Percentiles rank a stretch among this genome's conserved stretches.
Conservation (phyloP, 2,888 invertebrate species). For the Catocala fraxini region DNA sequence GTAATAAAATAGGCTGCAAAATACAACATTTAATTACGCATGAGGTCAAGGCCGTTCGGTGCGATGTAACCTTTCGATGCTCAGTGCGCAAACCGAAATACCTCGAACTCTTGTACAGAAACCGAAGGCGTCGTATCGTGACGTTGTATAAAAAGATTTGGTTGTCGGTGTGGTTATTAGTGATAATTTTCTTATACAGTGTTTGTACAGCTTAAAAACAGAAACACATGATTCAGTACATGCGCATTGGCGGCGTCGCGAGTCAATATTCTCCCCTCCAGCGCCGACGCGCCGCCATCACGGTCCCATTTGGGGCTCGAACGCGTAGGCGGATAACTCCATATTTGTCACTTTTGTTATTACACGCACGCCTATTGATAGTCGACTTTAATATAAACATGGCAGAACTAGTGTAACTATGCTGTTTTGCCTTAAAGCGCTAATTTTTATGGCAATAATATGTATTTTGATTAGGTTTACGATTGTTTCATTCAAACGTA, state of each 20-base stretch:
- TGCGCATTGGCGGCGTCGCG: slow-evolving; percentile 82
- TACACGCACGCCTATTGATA: slow-evolving; percentile 32
- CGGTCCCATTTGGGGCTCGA: slow-evolving; percentile 63
- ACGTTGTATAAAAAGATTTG: slow-evolving; percentile 45
- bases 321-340: slow-evolving; percentile 61
- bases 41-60: slow-evolving; percentile 71
- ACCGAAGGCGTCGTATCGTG: slow-evolving; percentile 19
- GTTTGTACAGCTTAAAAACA: slow-evolving; percentile 77
- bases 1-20: slow-evolving; percentile 38
- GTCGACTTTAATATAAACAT: slow-evolving; percentile 30
- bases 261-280: slow-evolving; percentile 87
- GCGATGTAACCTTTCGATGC: slow-evolving; percentile 41
- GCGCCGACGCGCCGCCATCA: slow-evolving; percentile 84
- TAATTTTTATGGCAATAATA: slow-evolving; percentile 19
- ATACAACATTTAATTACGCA: slow-evolving; percentile 48
- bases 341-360: slow-evolving; percentile 48
- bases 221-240: slow-evolving; percentile 83
- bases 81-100: slow-evolving; percentile 35
- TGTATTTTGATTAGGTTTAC: slow-evolving; percentile 5
- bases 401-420: slow-evolving; percentile 36
- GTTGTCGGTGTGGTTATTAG: slow-evolving; percentile 58
- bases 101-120: slow-evolving; percentile 23
- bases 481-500: background rate
- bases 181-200: slow-evolving; percentile 61
- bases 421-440: slow-evolving; percentile 23